Conservation (phyloP, 1,140 invertebrate genomes). For the Hyposmocoma kahamanoa region DNA sequence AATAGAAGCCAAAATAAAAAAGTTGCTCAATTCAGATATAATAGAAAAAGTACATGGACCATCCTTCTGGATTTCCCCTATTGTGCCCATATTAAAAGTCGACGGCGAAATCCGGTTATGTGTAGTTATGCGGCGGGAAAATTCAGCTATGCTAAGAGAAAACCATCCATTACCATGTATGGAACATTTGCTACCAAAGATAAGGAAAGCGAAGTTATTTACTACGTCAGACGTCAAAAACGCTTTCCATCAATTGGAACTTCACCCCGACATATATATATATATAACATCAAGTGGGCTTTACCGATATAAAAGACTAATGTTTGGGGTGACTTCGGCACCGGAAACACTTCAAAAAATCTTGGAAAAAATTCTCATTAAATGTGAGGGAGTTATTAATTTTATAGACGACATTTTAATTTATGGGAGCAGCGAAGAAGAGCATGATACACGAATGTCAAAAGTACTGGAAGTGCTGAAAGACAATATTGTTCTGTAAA, state of each 20-base stretch:
- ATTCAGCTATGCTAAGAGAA: constrained; percentile 25
- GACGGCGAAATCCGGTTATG: constrained; percentile 26
- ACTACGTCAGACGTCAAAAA: constrained; percentile 21
- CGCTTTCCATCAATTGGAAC: constrained; percentile 14
- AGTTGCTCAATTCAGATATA: constrained; percentile 11
- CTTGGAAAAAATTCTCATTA: no score
- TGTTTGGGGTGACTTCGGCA: no score
- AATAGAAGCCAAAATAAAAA: constrained; percentile 3
- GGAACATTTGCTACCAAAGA: constrained; percentile 20
- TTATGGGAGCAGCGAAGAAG: no score
- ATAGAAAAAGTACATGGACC: constrained; percentile 27
- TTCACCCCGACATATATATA: constrained; percentile 16
- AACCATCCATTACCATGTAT: constrained; percentile 29
- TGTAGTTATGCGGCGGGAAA: constrained; percentile 23
- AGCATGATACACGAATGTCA: no score
- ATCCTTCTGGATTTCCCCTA: constrained; percentile 32
- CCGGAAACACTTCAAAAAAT: no score
- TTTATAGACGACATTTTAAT: no score
- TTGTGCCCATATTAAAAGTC: constrained; percentile 19
- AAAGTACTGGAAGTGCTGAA: no score
- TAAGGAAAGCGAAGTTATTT: constrained; percentile 17
- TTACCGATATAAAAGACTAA: no score
- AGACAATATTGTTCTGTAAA: no score
- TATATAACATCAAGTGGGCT: no score
- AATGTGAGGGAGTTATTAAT: no score